Base-by-base conservation (phyloP, 2,113 vertebrate genomes). In the Dromiciops gliroides region DNA sequence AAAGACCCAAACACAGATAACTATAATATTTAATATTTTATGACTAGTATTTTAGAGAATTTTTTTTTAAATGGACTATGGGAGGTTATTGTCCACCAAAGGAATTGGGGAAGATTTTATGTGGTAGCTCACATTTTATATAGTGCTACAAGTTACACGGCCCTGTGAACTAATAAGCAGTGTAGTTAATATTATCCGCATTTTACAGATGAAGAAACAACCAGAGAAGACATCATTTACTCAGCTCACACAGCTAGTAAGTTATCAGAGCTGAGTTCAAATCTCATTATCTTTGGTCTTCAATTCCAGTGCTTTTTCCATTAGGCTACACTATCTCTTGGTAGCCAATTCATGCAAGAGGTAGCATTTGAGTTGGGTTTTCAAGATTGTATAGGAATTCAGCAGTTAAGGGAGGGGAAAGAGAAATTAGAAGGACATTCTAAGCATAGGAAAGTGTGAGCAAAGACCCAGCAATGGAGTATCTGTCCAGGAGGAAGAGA, bases 201-300 rank as follows among this genome's bases (percentile, higher is more conserved):
- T 96, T 92, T 95, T 49, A 44, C 56, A 91, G 25, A 49, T 51
- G 47, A 94, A 37, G 92, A 93, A 75, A 51, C 28, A 92, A 44
- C 37, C 60, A 83, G 9, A 52, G 25, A 14, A 23, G 89, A 92
- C 92, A 83, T 52, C 4, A 92, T 88, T 92, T 93, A 23, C 10
- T 11, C 49, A 91, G 48, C 56, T 89, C 75, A 49, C n/a, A 48
- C 3, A 51, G 47, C 19, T 93, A 52, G 1, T 75, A 50, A 92
- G 14, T 6, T 3, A 0, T 51, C 67, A 47, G n/a, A 6, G n/a
- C 47, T 92, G 83, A 51, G 50, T 93, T 47, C 89, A 50, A 94
- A n/a, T n/a, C 16, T 51, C 56, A 26, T 19, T 44, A 8, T 51
- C 51, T 92, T 89, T 47, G 51, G 48, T 37, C 51, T 93, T 67